Conservation (phyloP, 1,140 invertebrate species). For the Dendrolimus kikuchii region DNA sequence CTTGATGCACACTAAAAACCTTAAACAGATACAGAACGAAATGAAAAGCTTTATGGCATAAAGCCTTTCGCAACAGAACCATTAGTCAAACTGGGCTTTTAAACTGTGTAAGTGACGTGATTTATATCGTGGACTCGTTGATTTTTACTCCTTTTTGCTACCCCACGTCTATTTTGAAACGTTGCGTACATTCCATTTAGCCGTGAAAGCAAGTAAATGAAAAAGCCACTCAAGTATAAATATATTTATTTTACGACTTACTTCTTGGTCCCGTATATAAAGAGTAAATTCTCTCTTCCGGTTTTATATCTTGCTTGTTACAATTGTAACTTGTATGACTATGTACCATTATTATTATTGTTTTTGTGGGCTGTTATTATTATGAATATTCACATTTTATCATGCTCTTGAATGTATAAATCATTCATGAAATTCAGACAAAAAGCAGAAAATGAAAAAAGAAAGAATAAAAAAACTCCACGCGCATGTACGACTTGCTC, state of each 20-base stretch:
- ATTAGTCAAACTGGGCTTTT: constrained; percentile 32
- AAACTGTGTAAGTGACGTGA: constrained; percentile 33
- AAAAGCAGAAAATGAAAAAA: too few relatives aligned
- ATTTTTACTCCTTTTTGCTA: constrained; percentile 28
- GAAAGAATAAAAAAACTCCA: too few relatives aligned
- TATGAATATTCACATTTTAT: too few relatives aligned
- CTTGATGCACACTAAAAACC: neutral
- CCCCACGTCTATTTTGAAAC: constrained; percentile 28
- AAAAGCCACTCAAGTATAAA: constrained; percentile 24
- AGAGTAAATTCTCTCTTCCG: too few relatives aligned
- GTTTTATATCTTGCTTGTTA: too few relatives aligned
- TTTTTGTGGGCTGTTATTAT: too few relatives aligned
- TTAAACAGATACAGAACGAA: constrained; percentile 4
- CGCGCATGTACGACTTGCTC: too few relatives aligned
- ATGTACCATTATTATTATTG: too few relatives aligned
- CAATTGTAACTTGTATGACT: too few relatives aligned
- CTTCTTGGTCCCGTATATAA: too few relatives aligned
- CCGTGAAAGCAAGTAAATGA: constrained; percentile 24
- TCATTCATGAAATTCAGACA: too few relatives aligned
- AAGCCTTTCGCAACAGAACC: constrained; percentile 18
- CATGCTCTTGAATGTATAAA: too few relatives aligned
- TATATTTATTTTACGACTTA: constrained; percentile 2
- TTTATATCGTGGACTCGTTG: constrained; percentile 26
- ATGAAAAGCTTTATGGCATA: constrained; percentile 18
- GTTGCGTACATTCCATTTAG: constrained; percentile 29